Conservation (phyloP, 2,888 invertebrate species). For the Drosophila mimetica region DNA sequence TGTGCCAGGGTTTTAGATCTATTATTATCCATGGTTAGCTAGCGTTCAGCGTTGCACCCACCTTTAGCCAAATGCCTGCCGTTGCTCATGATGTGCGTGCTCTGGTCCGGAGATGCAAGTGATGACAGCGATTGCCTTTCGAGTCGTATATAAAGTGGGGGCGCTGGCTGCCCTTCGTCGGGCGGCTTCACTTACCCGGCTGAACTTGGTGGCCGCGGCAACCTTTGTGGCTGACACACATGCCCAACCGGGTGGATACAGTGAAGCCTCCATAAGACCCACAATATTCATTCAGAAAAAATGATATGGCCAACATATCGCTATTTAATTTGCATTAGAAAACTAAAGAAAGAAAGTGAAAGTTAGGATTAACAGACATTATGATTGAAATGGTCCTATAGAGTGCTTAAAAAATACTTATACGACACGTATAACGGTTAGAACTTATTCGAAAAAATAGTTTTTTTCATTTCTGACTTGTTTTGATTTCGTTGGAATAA, state of each 20-base stretch:
- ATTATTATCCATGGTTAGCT: background rate
- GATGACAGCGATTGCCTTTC: conserved; percentile 12
- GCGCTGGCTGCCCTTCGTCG: conserved; percentile 47
- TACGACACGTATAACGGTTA: no score
- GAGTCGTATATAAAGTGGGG: conserved; percentile 32
- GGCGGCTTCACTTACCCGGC: conserved; percentile 41
- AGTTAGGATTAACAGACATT: no score
- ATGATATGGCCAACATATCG: no score
- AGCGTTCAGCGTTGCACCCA: conserved; percentile 10
- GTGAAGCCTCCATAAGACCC: background rate
- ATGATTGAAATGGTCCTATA: no score
- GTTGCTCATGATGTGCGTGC: conserved; percentile 65
- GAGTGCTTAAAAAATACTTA: no score
- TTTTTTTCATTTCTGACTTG: no score
- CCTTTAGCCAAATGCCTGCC: conserved; percentile 73
- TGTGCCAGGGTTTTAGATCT: conserved; percentile 76
- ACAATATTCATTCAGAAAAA: no score
- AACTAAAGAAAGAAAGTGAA: no score
- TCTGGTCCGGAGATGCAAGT: conserved; percentile 31
- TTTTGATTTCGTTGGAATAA: no score
- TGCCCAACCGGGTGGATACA: conserved; percentile 19
- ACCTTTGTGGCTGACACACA: conserved; percentile 55
- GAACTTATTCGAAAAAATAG: no score
- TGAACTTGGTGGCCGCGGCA: conserved; percentile 57
- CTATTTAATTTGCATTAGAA: no score